Conservation (phyloP, 2,888 invertebrate genomes). For the Diaphora mendica region DNA sequence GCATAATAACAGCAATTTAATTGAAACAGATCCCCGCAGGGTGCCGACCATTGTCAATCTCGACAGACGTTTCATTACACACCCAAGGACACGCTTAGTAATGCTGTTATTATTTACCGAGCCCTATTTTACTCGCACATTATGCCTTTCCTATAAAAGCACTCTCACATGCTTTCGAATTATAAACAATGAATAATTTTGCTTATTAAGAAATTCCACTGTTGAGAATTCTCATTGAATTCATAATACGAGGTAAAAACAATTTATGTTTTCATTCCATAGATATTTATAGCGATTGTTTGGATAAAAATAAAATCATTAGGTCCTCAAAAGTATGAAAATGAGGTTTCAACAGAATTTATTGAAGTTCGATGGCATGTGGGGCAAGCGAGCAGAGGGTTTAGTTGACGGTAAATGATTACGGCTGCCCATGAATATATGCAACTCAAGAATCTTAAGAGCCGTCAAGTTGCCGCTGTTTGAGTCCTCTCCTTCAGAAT, state of each 20-base stretch:
- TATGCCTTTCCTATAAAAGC: conserved; percentile 22
- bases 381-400: too few species aligned
- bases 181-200: conserved; percentile 26
- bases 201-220: conserved; percentile 17
- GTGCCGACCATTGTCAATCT: conserved; percentile 57
- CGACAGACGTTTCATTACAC: conserved; percentile 59
- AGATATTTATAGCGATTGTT: conserved; percentile 38
- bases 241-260: conserved; percentile 26
- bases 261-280: conserved; percentile 32
- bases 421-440: too few species aligned
- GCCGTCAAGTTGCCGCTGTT: too few species aligned
- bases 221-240: conserved; percentile 9
- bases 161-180: conserved; percentile 16
- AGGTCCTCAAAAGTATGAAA: conserved; percentile 24
- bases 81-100: conserved; percentile 43
- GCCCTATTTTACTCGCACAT: conserved; percentile 27
- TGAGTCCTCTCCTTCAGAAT: too few species aligned
- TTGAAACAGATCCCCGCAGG: conserved; percentile 57
- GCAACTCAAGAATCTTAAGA: too few species aligned
- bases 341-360: conserved; percentile 5
- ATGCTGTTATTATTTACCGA: conserved; percentile 35
- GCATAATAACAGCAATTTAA: conserved; percentile 77
- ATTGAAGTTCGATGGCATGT: background rate
- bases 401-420: too few species aligned
- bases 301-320: conserved; percentile 37